A percentile compares a stretch with the other conserved stretches of the same genome.
These are phyloP conservation scores for Bursaphelenchus mucronatus DNA, from an alignment of 1,140 invertebrate genomes.

Conservation along the genomic window DNA sequence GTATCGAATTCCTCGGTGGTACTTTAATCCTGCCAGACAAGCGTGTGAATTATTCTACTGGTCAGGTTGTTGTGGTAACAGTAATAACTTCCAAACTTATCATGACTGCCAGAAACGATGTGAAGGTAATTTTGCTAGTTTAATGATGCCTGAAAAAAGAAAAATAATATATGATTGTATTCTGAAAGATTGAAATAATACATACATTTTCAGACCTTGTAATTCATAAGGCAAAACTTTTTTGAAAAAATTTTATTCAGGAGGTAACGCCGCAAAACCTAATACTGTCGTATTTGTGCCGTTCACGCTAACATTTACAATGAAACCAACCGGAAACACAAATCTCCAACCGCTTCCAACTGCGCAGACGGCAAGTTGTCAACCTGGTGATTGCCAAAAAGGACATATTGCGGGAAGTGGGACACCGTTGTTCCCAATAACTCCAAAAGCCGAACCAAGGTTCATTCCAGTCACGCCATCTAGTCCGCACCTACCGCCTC, in stretches of 20 bases:
- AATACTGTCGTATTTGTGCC: constrained; percentile 33
- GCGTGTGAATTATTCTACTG: constrained; percentile 59
- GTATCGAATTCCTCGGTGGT: constrained; percentile 58
- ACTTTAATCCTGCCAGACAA: constrained; percentile 43
- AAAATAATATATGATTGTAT: not conserved
- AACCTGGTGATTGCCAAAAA: not conserved
- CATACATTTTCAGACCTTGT: constrained; percentile 6
- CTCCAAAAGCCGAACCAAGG: not conserved
- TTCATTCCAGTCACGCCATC: constrained; percentile 2
- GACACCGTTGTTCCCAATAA: not conserved
- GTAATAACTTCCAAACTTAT: constrained; percentile 50
- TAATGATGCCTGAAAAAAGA: constrained; percentile 1
- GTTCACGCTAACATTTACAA: constrained; percentile 36
- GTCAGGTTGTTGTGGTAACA: constrained; percentile 57
- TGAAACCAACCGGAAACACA: constrained; percentile 21
- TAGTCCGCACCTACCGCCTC: not conserved
- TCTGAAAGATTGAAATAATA: constrained; percentile 12
- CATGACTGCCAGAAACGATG: constrained; percentile 46
- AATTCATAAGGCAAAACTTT: not conserved
- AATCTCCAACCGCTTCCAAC: not conserved
- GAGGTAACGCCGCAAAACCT: constrained; percentile 20
- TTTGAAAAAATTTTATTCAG: not conserved
- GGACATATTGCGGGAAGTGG: constrained; percentile 2
- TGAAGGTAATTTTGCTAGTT: constrained; percentile 43
- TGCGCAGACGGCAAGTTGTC: not conserved